Evolutionary conservation across 2,113 vertebrate genomes (phyloP).

Genomic region (Lipophrys pholis): DNA sequence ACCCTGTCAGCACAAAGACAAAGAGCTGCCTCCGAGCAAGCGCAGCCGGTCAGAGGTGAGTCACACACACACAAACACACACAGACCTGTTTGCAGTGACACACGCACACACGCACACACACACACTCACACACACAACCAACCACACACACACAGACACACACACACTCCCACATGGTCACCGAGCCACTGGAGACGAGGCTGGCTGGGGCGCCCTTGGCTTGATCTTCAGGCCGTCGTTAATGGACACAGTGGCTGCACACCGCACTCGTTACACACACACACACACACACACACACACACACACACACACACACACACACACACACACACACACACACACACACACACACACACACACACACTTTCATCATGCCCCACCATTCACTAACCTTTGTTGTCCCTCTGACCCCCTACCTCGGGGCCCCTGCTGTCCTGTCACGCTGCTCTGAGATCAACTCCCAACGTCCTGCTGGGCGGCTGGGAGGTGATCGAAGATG

Average conservation of each 20-base stretch:
- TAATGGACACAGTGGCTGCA: slow-evolving; percentile 55
- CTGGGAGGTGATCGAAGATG: slow-evolving; percentile 47
- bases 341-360: slow-evolving; percentile 43
- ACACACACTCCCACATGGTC: slow-evolving; percentile 21
- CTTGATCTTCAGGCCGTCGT: slow-evolving; percentile 75
- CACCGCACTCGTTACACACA: slow-evolving; percentile 23
- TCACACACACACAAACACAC: slow-evolving; percentile 43
- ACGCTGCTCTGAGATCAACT: slow-evolving; percentile 58
- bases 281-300: slow-evolving; percentile 41
- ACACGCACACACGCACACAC: slow-evolving; percentile 17
- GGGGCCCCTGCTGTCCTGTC: slow-evolving; percentile 70
- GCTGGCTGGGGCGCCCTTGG: slow-evolving; percentile 75
- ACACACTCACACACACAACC: slow-evolving; percentile 12
- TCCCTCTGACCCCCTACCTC: slow-evolving; percentile 61
- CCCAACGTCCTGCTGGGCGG: slow-evolving; percentile 63
- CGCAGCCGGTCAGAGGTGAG: slow-evolving; percentile 72
- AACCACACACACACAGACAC: slow-evolving; percentile 21
- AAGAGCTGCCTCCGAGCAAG: slow-evolving; percentile 78
- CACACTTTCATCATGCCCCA: slow-evolving; percentile 13
- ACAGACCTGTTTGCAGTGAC: neutral
- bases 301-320: slow-evolving; percentile 31
- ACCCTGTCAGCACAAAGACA: slow-evolving; percentile 79
- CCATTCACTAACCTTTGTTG: slow-evolving; percentile 54
- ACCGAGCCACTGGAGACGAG: slow-evolving; percentile 39
- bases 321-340: slow-evolving; percentile 39